phyloP scores from a whole-genome alignment of 2,797 vertebrate genomes.

The Melanotaenia trifasciata region DNA sequence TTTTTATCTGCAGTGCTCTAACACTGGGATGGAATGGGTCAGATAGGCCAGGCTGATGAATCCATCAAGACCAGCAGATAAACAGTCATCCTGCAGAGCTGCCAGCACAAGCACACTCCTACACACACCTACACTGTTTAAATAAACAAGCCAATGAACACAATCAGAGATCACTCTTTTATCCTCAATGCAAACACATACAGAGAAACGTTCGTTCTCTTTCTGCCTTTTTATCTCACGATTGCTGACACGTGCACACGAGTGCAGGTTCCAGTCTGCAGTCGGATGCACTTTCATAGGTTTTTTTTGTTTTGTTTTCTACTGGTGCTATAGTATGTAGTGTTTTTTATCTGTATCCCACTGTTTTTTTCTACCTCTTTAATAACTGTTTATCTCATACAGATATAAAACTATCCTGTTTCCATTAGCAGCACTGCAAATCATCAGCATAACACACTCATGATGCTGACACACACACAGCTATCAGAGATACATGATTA shows the following conservation, averaged over 20 bases:
- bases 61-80: conserved; percentile 66
- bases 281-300: conserved; percentile 3
- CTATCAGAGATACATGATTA: conserved; percentile 43
- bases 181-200: conserved; percentile 19
- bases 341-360: conserved; percentile 4
- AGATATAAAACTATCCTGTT: conserved; percentile 14
- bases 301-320: background rate
- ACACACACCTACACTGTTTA: conserved; percentile 2
- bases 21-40: conserved; percentile 69
- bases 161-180: conserved; percentile 9
- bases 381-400: conserved; percentile 21
- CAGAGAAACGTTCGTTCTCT: background rate
- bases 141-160: conserved; percentile 28
- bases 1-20: conserved; percentile 70
- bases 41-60: conserved; percentile 69
- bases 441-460: conserved; percentile 16
- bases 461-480: conserved; percentile 14
- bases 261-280: conserved; percentile 5
- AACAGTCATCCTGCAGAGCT: conserved; percentile 37
- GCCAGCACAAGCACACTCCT: conserved; percentile 10
- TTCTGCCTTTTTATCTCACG: conserved; percentile 1
- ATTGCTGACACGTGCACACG: background rate
- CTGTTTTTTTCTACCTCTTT: conserved; percentile 23
- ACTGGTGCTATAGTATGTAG: background rate
- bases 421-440: conserved; percentile 26